These are phyloP conservation scores for Chelonoidis abingdonii DNA, from an alignment of 2,113 vertebrate genomes.

Conservation along the genomic window DNA sequence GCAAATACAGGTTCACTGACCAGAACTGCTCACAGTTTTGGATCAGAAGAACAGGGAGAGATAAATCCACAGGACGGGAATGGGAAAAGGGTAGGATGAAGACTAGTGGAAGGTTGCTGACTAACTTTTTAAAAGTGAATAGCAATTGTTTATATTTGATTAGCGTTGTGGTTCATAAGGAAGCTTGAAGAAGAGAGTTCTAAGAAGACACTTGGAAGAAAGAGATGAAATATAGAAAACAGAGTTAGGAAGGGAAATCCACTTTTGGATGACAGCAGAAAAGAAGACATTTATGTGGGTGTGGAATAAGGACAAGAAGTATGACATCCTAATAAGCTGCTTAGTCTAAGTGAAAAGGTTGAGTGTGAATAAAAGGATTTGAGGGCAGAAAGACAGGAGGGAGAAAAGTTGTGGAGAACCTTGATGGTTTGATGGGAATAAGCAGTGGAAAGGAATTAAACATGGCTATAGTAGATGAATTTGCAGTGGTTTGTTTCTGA, in stretches of 20 bases:
- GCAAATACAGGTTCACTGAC: no score
- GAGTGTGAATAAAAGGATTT: not conserved
- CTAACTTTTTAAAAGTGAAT: not conserved
- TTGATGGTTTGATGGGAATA: no score
- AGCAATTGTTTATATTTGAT: not conserved
- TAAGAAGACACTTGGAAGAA: no score
- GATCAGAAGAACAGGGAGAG: not conserved
- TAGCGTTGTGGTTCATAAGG: no score
- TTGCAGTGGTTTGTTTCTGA: not conserved
- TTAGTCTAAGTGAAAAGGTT: not conserved
- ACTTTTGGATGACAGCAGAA: not conserved
- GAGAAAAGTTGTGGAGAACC: not conserved
- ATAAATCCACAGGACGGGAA: not conserved
- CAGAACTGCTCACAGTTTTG: not conserved
- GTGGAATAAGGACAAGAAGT: not conserved
- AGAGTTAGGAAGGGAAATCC: not conserved
- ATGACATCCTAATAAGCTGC: not conserved
- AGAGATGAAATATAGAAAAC: no score
- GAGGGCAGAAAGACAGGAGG: accelerated
- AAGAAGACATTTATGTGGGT: not conserved
- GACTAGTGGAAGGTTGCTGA: not conserved
- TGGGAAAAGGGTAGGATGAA: not conserved
- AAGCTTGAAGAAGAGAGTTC: no score
- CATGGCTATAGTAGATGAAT: no score
- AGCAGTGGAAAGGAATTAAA: not conserved